Evolutionary conservation across 2,888 invertebrate genomes (phyloP).

Genomic region (Melinaea marsaeus): DNA sequence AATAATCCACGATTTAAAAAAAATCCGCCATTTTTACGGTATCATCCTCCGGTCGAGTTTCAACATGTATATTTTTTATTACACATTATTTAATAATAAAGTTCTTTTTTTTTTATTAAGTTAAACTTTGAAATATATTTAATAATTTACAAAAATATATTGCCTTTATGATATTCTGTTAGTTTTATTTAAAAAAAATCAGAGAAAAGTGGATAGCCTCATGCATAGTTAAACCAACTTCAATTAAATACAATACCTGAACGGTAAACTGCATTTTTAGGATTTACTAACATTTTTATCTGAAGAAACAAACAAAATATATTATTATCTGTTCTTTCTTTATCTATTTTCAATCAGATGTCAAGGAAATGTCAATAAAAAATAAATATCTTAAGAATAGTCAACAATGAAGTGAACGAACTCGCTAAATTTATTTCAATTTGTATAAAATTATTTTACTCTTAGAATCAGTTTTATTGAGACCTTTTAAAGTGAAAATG

Average conservation of each 20-base stretch:
- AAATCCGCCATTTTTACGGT: background rate
- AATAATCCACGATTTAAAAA: background rate
- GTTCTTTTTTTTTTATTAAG: background rate
- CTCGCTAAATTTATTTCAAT: background rate
- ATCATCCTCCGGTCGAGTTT: no score
- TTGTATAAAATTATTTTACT: conserved; percentile 11
- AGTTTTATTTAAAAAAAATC: background rate
- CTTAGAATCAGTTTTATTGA: conserved; percentile 16
- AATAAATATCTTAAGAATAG: no score
- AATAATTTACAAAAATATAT: no score
- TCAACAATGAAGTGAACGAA: background rate
- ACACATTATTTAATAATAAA: no score
- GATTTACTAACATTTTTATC: no score
- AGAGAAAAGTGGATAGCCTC: background rate
- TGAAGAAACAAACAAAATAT: no score
- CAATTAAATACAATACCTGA: background rate
- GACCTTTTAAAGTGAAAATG: conserved; percentile 42
- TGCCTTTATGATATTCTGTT: background rate
- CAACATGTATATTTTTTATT: no score
- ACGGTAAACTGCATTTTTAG: background rate
- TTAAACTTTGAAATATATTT: background rate
- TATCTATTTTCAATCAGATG: background rate
- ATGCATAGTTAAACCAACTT: conserved; percentile 1
- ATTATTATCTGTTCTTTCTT: background rate
- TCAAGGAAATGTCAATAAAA: background rate